Evolutionary conservation across 2,888 invertebrate genomes (phyloP).

Genomic region (Ctenicera cuprea): DNA sequence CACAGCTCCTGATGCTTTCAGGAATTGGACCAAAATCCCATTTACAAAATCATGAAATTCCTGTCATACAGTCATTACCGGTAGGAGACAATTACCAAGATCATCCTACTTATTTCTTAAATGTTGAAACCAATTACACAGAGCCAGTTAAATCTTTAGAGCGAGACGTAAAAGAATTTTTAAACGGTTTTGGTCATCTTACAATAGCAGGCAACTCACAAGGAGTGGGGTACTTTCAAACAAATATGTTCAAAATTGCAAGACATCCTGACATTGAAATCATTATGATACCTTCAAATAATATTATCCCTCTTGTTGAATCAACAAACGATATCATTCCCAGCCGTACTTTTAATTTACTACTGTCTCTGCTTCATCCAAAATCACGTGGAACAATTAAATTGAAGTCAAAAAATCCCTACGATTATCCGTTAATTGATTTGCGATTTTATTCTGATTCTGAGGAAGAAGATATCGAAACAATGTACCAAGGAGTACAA

Average conservation of each 20-base stretch:
- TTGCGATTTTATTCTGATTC: constrained; percentile 58
- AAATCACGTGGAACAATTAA: constrained; percentile 61
- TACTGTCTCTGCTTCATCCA: constrained; percentile 59
- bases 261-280: constrained; percentile 55
- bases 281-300: constrained; percentile 39
- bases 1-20: constrained; percentile 88
- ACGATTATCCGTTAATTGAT: constrained; percentile 63
- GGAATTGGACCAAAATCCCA: constrained; percentile 84
- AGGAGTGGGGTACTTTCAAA: constrained; percentile 51
- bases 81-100: constrained; percentile 88
- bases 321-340: constrained; percentile 15
- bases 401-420: constrained; percentile 60
- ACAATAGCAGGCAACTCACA: constrained; percentile 59
- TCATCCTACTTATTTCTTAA: constrained; percentile 82
- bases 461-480: constrained; percentile 78
- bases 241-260: constrained; percentile 34
- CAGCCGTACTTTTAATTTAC: constrained; percentile 50
- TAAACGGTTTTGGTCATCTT: constrained; percentile 56
- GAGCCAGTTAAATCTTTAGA: constrained; percentile 15
- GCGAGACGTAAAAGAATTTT: constrained; percentile 53
- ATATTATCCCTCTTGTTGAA: constrained; percentile 64
- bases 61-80: constrained; percentile 78
- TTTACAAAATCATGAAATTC: constrained; percentile 76
- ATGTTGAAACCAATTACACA: constrained; percentile 71
- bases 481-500: constrained; percentile 78